phyloP scores from a whole-genome alignment of 2,113 vertebrate species.

The Nettapus auritus region DNA sequence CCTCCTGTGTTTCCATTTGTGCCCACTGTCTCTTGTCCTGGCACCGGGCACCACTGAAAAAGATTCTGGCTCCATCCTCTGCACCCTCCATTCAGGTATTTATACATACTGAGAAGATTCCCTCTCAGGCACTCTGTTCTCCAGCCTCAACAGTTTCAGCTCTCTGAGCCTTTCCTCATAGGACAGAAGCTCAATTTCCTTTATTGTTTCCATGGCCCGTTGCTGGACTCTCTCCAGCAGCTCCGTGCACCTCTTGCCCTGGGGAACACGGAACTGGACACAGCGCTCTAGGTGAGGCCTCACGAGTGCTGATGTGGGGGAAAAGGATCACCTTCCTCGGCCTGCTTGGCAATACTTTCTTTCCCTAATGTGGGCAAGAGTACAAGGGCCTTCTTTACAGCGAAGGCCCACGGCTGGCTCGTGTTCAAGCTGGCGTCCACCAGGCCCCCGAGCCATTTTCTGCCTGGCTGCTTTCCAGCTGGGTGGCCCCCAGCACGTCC shows the following conservation, averaged over 20 bases:
- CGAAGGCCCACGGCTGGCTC: neutral
- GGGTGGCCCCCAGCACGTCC: neutral
- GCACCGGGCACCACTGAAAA: neutral
- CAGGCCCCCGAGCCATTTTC: neutral
- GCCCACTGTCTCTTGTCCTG: neutral
- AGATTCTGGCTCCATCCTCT: neutral
- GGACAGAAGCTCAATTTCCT: neutral
- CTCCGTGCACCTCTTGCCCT: neutral
- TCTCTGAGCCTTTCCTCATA: neutral
- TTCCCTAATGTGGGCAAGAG: neutral
- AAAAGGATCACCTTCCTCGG: neutral
- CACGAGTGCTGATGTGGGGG: neutral
- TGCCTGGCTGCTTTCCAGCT: neutral
- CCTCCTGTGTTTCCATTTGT: neutral
- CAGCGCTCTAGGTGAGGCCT: neutral
- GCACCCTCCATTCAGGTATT: neutral
- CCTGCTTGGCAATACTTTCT: neutral
- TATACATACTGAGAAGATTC: neutral
- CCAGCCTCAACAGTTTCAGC: neutral
- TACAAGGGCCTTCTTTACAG: neutral
- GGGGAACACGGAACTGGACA: neutral
- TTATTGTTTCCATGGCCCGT: neutral
- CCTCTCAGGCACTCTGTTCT: neutral
- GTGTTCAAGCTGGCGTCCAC: neutral
- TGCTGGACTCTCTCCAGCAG: neutral